phyloP scores from a whole-genome alignment of 1,140 invertebrate species.

The Nasonia giraulti region DNA sequence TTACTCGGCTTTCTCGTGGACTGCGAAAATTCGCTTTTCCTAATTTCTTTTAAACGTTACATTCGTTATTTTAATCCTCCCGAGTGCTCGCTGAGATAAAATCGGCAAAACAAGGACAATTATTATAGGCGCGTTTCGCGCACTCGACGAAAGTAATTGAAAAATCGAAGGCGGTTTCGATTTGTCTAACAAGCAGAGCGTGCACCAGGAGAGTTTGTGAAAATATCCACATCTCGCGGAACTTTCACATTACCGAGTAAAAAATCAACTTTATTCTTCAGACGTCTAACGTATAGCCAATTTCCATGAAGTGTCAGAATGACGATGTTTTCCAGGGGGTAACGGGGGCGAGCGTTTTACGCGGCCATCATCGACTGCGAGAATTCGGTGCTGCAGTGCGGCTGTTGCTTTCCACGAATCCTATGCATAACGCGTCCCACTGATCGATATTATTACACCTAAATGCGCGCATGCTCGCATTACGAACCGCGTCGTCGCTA shows the following conservation, averaged over 20 bases:
- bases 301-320: too few species aligned
- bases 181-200: too few species aligned
- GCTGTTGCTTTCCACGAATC: slow-evolving; percentile 8
- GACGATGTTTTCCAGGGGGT: too few species aligned
- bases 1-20: too few species aligned
- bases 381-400: not conserved
- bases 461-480: not conserved
- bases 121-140: not conserved
- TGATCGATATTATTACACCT: slow-evolving; percentile 10
- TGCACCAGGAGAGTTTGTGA: too few species aligned
- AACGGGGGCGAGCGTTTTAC: not conserved
- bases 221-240: too few species aligned
- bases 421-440: not conserved
- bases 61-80: not conserved
- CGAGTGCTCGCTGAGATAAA: not conserved
- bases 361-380: not conserved
- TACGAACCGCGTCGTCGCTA: not conserved
- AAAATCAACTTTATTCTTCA: too few species aligned
- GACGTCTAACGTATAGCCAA: too few species aligned
- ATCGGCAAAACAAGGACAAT: not conserved
- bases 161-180: not conserved
- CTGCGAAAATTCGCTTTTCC: not conserved
- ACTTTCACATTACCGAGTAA: too few species aligned
- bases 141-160: not conserved
- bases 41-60: not conserved